Evolutionary conservation across 2,797 vertebrate genomes (phyloP).

Genomic region (Rachycentron canadum): DNA sequence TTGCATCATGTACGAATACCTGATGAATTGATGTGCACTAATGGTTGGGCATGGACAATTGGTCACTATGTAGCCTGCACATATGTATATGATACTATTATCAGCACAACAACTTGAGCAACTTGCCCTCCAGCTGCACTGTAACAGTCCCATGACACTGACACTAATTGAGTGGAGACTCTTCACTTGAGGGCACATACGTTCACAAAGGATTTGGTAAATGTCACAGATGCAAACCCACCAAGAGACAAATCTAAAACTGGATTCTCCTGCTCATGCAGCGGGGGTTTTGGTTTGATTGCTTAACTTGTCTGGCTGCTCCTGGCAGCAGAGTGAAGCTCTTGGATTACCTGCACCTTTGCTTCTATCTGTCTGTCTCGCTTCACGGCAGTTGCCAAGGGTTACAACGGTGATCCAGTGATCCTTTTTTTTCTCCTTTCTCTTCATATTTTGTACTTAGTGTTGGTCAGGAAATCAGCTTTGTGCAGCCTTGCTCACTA

Average conservation of each 20-base stretch:
- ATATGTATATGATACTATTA: neutral
- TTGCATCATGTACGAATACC: neutral
- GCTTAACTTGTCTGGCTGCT: constrained; percentile 25
- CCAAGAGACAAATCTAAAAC: constrained; percentile 34
- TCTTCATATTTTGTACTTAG: constrained; percentile 14
- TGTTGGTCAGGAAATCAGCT: constrained; percentile 36
- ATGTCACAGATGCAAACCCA: constrained; percentile 33
- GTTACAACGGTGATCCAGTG: constrained; percentile 32
- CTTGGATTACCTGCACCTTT: constrained; percentile 37
- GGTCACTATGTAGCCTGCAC: neutral
- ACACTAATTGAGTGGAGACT: constrained; percentile 3
- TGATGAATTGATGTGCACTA: neutral
- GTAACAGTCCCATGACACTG: constrained; percentile 9
- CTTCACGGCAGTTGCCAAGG: constrained; percentile 42
- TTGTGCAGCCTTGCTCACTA: neutral
- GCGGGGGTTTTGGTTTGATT: constrained; percentile 23
- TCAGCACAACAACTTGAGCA: constrained; percentile 12
- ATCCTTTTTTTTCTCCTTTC: constrained; percentile 10
- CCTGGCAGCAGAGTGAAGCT: constrained; percentile 37
- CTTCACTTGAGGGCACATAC: constrained; percentile 20
- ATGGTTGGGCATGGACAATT: neutral
- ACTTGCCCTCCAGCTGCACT: neutral
- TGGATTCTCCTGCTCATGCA: constrained; percentile 17
- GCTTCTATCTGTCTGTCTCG: neutral
- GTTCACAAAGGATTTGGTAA: constrained; percentile 37